Conservation (phyloP, 2,888 invertebrate species). For the Fragum sueziense region DNA sequence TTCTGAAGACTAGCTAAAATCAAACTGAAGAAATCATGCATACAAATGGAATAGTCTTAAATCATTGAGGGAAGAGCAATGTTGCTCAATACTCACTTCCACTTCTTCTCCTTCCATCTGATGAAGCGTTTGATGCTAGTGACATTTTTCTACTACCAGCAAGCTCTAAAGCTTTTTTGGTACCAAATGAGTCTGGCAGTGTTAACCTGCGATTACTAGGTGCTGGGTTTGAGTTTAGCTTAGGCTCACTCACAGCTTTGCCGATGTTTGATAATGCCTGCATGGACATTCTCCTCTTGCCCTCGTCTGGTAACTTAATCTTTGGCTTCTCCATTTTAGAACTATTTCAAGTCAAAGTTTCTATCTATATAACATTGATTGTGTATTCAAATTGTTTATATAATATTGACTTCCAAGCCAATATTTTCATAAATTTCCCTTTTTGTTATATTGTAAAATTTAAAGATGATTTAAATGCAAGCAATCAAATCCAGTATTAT, state of each 20-base stretch:
- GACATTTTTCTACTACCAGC: constrained; percentile 41
- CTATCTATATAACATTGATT: too few relatives aligned
- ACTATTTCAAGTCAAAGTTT: too few relatives aligned
- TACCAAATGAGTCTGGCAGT: constrained; percentile 16
- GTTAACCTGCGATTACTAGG: constrained; percentile 37
- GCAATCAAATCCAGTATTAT: too few relatives aligned
- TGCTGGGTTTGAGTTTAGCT: constrained; percentile 51
- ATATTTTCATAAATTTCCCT: too few relatives aligned
- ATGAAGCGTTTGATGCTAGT: constrained; percentile 28
- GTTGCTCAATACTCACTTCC: constrained; percentile 50
- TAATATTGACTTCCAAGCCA: too few relatives aligned
- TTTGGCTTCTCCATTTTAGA: constrained; percentile 11
- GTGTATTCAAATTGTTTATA: too few relatives aligned
- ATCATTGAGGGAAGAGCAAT: too few relatives aligned
- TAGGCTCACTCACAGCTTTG: constrained; percentile 26
- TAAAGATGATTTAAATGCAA: too few relatives aligned
- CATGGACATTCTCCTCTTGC: constrained; percentile 47
- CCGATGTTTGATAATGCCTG: constrained; percentile 36
- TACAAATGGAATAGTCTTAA: constrained; percentile 1
- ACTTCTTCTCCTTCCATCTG: constrained; percentile 43
- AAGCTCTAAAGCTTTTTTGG: not conserved
- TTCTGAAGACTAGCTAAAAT: too few relatives aligned
- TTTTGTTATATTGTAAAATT: too few relatives aligned
- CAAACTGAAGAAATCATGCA: too few relatives aligned
- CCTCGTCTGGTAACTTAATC: not conserved